Evolutionary conservation across 2,888 invertebrate genomes (phyloP).

Genomic region (Drosophila maculinotata): DNA sequence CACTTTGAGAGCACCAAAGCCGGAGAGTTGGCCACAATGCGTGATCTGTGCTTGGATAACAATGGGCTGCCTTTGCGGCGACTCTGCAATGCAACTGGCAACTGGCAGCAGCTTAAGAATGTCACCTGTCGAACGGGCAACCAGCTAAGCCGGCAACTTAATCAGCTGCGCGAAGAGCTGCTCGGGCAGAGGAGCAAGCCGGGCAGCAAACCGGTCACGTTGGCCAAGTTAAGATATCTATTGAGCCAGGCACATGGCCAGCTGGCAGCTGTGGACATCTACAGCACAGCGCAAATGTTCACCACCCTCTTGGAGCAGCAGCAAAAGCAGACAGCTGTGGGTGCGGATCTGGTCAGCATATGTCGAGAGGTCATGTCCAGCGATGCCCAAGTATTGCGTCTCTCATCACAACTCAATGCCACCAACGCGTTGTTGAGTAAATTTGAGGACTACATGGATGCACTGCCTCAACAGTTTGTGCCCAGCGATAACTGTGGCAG

Average conservation of each 20-base stretch:
- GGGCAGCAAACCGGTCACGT: slow-evolving; percentile 25
- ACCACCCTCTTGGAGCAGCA: slow-evolving; percentile 17
- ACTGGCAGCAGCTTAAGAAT: slow-evolving; percentile 85
- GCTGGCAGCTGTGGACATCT: slow-evolving; percentile 52
- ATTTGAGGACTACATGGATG: slow-evolving; percentile 87
- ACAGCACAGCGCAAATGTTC: slow-evolving; percentile 51
- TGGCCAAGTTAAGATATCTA: slow-evolving; percentile 44
- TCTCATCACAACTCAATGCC: slow-evolving; percentile 86
- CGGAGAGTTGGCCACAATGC: slow-evolving; percentile 85
- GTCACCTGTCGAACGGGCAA: slow-evolving; percentile 52
- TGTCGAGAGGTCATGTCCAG: slow-evolving; percentile 86
- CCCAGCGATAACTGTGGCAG: slow-evolving; percentile 37
- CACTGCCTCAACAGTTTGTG: slow-evolving; percentile 64
- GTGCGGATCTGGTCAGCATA: slow-evolving; percentile 73
- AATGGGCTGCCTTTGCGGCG: slow-evolving; percentile 87
- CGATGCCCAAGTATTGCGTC: slow-evolving; percentile 78
- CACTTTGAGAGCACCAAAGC: slow-evolving; percentile 74
- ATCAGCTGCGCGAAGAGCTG: slow-evolving; percentile 55
- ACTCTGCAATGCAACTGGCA: slow-evolving; percentile 86
- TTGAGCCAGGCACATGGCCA: slow-evolving; percentile 43
- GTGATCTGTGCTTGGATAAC: slow-evolving; percentile 86
- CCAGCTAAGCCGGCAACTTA: slow-evolving; percentile 60
- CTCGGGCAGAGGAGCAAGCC: slow-evolving; percentile 1
- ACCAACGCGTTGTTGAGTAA: slow-evolving; percentile 88
- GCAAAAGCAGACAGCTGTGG: slow-evolving; percentile 32